Conservation (phyloP, 2,888 invertebrate species). For the Oscheius sp. region DNA sequence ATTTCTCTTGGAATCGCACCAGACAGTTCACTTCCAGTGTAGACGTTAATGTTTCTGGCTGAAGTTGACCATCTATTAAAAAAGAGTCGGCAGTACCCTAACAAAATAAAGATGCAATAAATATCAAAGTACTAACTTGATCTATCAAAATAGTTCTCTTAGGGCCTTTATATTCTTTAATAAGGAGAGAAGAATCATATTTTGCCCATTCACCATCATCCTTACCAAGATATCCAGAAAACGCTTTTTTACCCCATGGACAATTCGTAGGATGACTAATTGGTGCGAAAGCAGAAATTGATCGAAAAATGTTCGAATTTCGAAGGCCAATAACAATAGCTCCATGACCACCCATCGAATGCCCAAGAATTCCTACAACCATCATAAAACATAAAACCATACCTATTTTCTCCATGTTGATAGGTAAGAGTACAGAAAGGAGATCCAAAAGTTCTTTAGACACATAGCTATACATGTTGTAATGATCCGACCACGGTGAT, state of each 20-base stretch:
- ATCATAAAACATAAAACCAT: background rate
- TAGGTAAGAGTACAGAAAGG: constrained; percentile 32
- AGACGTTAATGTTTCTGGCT: constrained; percentile 44
- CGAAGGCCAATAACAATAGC: constrained; percentile 76
- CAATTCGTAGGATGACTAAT: constrained; percentile 87
- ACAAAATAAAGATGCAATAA: too few species aligned
- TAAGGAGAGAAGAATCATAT: constrained; percentile 89
- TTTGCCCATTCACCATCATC: constrained; percentile 72
- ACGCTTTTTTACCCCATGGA: constrained; percentile 80
- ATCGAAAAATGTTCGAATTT: constrained; percentile 80
- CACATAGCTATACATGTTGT: constrained; percentile 94
- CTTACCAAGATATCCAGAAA: constrained; percentile 72
- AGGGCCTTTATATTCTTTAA: constrained; percentile 84
- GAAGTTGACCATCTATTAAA: constrained; percentile 37
- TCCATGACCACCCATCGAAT: constrained; percentile 96
- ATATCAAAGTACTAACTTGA: constrained; percentile 26
- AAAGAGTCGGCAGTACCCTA: constrained; percentile 56
- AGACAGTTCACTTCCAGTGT: constrained; percentile 10
- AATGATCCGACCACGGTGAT: constrained; percentile 90
- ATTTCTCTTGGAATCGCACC: constrained; percentile 76
- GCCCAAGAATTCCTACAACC: constrained; percentile 69
- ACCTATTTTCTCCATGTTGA: constrained; percentile 38
- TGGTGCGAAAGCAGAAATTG: constrained; percentile 92
- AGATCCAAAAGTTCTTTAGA: constrained; percentile 71
- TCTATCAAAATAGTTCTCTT: constrained; percentile 86